A percentile compares a stretch with the other conserved stretches of the same genome.
phyloP scores from a whole-genome alignment of 2,797 vertebrate species.

The Phrynocephalus vlangalii region DNA sequence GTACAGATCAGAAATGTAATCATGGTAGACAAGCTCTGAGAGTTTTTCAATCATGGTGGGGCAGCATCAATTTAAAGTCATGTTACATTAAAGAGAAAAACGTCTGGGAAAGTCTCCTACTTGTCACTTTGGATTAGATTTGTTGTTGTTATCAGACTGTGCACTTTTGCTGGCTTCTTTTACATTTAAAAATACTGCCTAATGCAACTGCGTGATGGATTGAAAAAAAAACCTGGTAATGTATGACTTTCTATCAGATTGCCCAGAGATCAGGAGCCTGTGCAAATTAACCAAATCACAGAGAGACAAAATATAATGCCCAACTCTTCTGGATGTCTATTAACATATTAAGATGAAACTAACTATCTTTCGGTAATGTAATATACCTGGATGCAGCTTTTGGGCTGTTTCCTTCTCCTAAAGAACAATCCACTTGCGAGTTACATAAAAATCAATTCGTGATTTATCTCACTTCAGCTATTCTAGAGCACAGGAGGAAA shows the following conservation, averaged over 20 bases:
- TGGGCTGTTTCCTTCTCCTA: constrained; percentile 16
- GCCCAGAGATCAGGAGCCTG: constrained; percentile 65
- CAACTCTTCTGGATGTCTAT: constrained; percentile 42
- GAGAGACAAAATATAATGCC: constrained; percentile 3
- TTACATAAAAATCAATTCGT: constrained; percentile 68
- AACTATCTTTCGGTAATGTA: constrained; percentile 55
- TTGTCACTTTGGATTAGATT: constrained; percentile 85
- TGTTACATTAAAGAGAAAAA: constrained; percentile 85
- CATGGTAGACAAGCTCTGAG: constrained; percentile 84
- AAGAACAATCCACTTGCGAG: constrained; percentile 47
- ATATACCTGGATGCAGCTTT: constrained; percentile 37
- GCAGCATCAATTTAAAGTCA: constrained; percentile 84
- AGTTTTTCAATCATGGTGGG: constrained; percentile 85
- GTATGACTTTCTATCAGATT: constrained; percentile 59
- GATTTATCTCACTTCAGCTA: constrained; percentile 54
- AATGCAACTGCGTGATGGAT: constrained; percentile 62
- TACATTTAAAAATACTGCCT: constrained; percentile 79
- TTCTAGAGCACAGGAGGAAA: constrained; percentile 40
- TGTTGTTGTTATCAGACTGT: constrained; percentile 82
- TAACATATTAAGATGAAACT: constrained; percentile 68
- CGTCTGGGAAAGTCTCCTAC: constrained; percentile 77
- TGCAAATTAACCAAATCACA: constrained; percentile 62
- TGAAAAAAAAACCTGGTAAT: constrained; percentile 64
- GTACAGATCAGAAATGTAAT: constrained; percentile 86
- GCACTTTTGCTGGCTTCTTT: constrained; percentile 77